Evolutionary conservation across 2,888 invertebrate genomes (phyloP).

Genomic region (Diachrysia chrysitis): DNA sequence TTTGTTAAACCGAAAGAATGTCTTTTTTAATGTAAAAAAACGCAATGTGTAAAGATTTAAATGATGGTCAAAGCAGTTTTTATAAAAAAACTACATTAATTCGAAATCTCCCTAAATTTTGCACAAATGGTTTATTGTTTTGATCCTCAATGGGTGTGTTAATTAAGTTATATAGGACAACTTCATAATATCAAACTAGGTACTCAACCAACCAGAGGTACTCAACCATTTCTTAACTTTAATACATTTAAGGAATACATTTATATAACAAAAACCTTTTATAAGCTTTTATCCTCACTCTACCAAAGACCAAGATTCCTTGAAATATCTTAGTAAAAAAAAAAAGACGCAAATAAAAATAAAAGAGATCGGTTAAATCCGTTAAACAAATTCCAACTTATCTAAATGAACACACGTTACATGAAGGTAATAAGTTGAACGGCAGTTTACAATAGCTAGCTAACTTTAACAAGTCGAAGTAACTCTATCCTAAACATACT

Average conservation of each 20-base stretch:
- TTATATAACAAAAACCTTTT: too few relatives aligned
- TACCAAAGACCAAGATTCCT: too few relatives aligned
- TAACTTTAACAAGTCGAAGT: conserved; percentile 19
- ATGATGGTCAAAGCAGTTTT: neutral
- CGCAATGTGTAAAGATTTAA: too few relatives aligned
- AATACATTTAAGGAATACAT: too few relatives aligned
- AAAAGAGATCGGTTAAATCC: neutral
- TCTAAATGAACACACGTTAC: conserved; percentile 12
- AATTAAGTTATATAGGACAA: conserved; percentile 1
- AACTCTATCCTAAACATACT: conserved; percentile 20
- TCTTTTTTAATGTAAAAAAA: too few relatives aligned
- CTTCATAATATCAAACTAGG: neutral
- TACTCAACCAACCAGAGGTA: neutral
- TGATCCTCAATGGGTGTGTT: neutral
- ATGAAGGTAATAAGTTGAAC: conserved; percentile 14
- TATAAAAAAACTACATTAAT: too few relatives aligned
- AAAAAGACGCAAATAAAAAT: too few relatives aligned
- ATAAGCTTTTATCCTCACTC: too few relatives aligned
- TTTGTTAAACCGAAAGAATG: too few relatives aligned
- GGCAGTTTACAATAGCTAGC: conserved; percentile 19
- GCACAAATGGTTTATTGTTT: neutral
- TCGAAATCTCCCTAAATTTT: neutral
- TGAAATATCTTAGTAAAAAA: too few relatives aligned
- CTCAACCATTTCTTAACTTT: neutral
- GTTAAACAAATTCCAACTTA: conserved; percentile 9